Base-by-base conservation (phyloP, 2,113 vertebrate species). In the Hucho hucho region DNA sequence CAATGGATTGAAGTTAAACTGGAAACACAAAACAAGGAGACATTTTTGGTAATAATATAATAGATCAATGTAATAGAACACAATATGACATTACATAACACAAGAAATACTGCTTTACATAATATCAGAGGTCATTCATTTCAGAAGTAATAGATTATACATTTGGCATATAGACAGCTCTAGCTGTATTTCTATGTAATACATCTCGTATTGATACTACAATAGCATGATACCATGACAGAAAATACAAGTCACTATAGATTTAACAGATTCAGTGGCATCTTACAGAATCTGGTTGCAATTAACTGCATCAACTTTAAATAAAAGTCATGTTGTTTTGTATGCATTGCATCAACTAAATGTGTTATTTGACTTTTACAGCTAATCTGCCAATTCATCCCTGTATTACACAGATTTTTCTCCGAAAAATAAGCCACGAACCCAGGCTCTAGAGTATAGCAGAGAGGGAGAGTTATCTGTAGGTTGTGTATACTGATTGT, bases 61-160 rank as follows among this genome's bases (percentile, higher is more conserved):
- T 37, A 37, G 6, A 37, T 9, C 29, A 53, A 59, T 59, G n/a
- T n/a, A 63, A n/a, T 22, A 63, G 6, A 37, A 37, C 18, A 63
- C 7, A n/a, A 6, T 22, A 63, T 63, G 65, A 0, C 37, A 69
- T 63, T 14, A 64, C n/a, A 78, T 29, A 72, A 86, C 63, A 84
- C 56, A 70, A 70, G 69, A 32, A 4, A 79, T 46, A 66, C 53
- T 32, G 74, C 64, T 75, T 29, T 73, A 72, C 79, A 22, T 16
- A 63, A 76, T 25, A 25, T 0, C 43, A 72, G 72, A 64, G n/a
- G 47, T 49, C 16, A 49, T 16, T 14, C 1, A 16, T 69, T 66
- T 16, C 46, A 1, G 67, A 72, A 70, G 64, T 6, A 46, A 75
- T 12, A 4, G 13, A 5, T 64, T 63, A 28, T 64, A 28, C 28